Percentiles rank a stretch among this genome's conserved stretches.
Conservation (phyloP, 2,113 vertebrate genomes). For the Sphyrna mokarran region DNA sequence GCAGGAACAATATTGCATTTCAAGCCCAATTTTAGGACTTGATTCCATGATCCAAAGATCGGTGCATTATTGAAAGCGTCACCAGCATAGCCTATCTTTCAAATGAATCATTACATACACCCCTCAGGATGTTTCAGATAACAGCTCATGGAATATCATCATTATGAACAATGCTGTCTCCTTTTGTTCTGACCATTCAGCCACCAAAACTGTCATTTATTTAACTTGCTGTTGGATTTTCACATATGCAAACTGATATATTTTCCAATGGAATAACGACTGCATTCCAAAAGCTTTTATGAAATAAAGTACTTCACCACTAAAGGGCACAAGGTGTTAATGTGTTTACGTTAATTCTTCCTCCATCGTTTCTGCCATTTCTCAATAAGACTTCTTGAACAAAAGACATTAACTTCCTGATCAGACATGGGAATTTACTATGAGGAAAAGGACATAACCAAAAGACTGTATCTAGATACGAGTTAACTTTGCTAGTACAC, state of each 20-base stretch:
- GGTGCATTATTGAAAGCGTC: background rate
- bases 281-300: background rate
- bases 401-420: background rate
- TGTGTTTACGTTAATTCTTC: background rate
- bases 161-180: background rate
- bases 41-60: background rate
- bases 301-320: too few species aligned
- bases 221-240: background rate
- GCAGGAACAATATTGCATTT: background rate
- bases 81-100: background rate
- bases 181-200: background rate
- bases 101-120: background rate
- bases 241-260: background rate
- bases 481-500: background rate
- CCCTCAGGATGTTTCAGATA: background rate
- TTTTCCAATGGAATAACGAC: background rate
- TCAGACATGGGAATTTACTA: background rate
- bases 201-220: background rate
- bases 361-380: background rate
- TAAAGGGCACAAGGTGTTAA: background rate
- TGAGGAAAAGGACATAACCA: background rate
- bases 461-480: background rate
- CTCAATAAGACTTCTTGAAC: background rate
- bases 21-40: background rate
- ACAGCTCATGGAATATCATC: background rate